These are phyloP conservation scores for Tanypteryx hageni DNA, from an alignment of 2,888 invertebrate species.

Conservation along the genomic window DNA sequence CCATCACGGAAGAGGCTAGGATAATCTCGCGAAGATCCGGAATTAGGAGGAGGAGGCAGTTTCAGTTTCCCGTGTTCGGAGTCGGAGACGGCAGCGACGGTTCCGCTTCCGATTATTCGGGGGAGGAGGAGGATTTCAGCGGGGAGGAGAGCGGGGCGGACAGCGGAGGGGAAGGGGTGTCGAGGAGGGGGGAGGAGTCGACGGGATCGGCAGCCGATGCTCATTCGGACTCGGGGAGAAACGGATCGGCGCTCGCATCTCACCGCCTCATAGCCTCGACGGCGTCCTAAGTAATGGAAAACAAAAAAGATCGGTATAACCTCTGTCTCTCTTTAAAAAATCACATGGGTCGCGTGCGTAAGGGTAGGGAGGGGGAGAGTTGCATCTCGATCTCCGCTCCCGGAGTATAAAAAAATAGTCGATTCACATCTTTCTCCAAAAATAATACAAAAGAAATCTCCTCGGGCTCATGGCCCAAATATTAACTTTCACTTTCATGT, in stretches of 20 bases:
- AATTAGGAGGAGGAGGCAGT: slow-evolving; percentile 28
- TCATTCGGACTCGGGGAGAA: not conserved
- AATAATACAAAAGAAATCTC: no score
- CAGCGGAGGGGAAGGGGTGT: slow-evolving; percentile 71
- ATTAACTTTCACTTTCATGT: not conserved
- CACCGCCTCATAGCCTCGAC: slow-evolving; percentile 21
- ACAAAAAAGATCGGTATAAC: not conserved
- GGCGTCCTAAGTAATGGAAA: slow-evolving; percentile 35
- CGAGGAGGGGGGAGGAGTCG: slow-evolving; percentile 70
- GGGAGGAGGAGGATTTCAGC: slow-evolving; percentile 72
- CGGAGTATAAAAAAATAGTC: not conserved
- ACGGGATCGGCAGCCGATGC: slow-evolving; percentile 50
- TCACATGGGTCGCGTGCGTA: not conserved
- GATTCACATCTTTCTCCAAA: not conserved
- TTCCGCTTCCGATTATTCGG: slow-evolving; percentile 71
- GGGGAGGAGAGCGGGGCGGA: slow-evolving; percentile 71
- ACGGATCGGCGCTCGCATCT: not conserved
- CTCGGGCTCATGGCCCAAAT: not conserved
- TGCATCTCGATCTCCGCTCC: not conserved
- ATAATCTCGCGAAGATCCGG: slow-evolving; percentile 41
- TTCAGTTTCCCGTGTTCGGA: slow-evolving; percentile 67
- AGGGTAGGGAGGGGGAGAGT: not conserved
- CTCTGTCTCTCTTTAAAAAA: not conserved
- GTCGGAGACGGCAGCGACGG: slow-evolving; percentile 72
- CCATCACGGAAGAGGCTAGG: slow-evolving; percentile 76